phyloP scores from a whole-genome alignment of 2,888 invertebrate species.

The Panzeria rudis region DNA sequence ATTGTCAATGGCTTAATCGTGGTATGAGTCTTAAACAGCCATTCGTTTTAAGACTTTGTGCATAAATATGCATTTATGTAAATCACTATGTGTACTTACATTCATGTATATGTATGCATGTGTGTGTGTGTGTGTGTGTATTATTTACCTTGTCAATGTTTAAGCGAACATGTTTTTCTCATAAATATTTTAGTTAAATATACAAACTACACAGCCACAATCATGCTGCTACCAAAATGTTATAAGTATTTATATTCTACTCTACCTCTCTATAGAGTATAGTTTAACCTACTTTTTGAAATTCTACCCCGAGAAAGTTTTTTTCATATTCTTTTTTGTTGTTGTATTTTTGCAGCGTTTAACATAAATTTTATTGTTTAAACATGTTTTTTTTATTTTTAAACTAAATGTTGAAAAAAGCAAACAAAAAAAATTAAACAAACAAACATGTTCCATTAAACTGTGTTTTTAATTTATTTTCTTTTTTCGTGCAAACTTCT shows the following conservation, averaged over 20 bases:
- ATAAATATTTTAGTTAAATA: constrained; percentile 56
- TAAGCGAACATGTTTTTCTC: constrained; percentile 13
- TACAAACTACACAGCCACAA: constrained; percentile 1
- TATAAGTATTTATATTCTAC: background rate
- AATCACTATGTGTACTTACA: too few relatives aligned
- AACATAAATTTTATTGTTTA: constrained; percentile 65
- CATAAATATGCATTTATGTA: background rate
- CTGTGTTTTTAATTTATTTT: constrained; percentile 16
- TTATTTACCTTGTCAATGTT: background rate
- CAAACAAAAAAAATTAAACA: background rate
- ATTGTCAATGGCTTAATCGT: background rate
- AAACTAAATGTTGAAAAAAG: constrained; percentile 18
- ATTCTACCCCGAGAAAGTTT: constrained; percentile 27
- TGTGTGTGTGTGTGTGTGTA: background rate
- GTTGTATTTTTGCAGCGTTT: constrained; percentile 54
- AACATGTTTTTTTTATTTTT: constrained; percentile 33
- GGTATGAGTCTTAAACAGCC: background rate
- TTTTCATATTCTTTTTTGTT: constrained; percentile 22
- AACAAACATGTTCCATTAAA: constrained; percentile 44
- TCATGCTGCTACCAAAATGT: background rate
- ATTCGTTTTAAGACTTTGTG: background rate
- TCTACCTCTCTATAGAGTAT: constrained; percentile 1
- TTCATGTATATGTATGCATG: background rate
- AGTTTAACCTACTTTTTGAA: constrained; percentile 66
- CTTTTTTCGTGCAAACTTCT: constrained; percentile 12